These are phyloP conservation scores for Leptogaster cylindrica DNA, from an alignment of 2,888 invertebrate genomes.

Conservation along the genomic window DNA sequence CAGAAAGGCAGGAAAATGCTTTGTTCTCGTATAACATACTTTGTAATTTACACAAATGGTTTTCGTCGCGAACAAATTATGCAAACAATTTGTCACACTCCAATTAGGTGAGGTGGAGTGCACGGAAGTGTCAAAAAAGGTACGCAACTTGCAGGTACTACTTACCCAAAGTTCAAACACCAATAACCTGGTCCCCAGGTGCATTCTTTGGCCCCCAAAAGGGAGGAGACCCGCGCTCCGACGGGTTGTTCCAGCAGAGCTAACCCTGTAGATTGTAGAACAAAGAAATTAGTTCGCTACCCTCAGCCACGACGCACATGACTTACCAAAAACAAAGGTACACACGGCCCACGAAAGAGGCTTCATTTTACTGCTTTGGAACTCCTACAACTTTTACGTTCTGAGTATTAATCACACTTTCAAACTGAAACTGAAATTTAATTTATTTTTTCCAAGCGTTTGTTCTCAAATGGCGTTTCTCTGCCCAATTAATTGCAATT, in stretches of 20 bases:
- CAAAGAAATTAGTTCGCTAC: neutral
- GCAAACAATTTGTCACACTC: too few relatives aligned
- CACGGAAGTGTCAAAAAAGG: slow-evolving; percentile 11
- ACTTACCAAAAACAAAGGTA: slow-evolving; percentile 63
- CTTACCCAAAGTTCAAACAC: slow-evolving; percentile 66
- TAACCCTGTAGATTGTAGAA: slow-evolving; percentile 22
- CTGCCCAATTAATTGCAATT: too few relatives aligned
- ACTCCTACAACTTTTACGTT: too few relatives aligned
- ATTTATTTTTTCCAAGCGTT: too few relatives aligned
- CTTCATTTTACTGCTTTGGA: slow-evolving; percentile 60
- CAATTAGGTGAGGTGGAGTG: neutral
- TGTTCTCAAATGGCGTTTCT: too few relatives aligned
- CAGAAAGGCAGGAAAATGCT: neutral
- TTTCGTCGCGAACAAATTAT: too few relatives aligned
- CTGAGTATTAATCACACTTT: too few relatives aligned
- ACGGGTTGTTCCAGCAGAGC: slow-evolving; percentile 34
- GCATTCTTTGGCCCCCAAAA: slow-evolving; percentile 70
- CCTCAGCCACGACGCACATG: neutral
- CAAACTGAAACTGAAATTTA: too few relatives aligned
- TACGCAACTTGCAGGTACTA: slow-evolving; percentile 41
- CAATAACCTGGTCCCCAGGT: slow-evolving; percentile 83
- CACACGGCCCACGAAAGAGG: slow-evolving; percentile 58
- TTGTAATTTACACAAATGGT: too few relatives aligned
- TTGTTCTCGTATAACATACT: too few relatives aligned
- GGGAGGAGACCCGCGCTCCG: slow-evolving; percentile 44